Evolutionary conservation across 2,888 invertebrate species (phyloP).

Genomic region (Tenthredo mesomela): DNA sequence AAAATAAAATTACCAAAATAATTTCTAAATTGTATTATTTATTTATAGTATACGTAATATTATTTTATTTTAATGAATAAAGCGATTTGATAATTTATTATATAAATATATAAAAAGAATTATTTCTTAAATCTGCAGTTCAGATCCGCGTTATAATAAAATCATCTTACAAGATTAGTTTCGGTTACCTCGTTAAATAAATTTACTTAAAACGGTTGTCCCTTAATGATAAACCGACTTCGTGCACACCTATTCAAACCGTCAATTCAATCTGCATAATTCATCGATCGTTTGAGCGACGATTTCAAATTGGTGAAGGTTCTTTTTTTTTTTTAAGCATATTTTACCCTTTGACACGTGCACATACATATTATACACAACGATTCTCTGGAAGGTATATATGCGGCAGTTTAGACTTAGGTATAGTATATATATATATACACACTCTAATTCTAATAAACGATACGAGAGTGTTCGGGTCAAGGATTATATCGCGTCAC

Average conservation of each 20-base stretch:
- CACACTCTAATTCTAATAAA: no score
- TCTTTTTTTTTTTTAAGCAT: background rate
- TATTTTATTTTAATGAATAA: background rate
- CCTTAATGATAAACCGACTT: background rate
- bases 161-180: background rate
- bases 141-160: background rate
- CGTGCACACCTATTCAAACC: background rate
- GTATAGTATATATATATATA: no score
- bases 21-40: background rate
- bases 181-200: background rate
- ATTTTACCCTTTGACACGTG: constrained; percentile 22
- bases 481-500: no score
- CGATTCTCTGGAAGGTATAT: no score
- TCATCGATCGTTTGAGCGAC: background rate
- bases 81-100: background rate
- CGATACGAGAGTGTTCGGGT: no score
- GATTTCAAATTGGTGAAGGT: constrained; percentile 15
- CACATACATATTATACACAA: no score
- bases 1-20: no score
- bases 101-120: background rate
- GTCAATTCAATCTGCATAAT: constrained; percentile 26
- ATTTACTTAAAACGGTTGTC: constrained; percentile 7
- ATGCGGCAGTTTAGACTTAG: no score
- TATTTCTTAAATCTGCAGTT: background rate
- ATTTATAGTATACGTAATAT: background rate